These are phyloP conservation scores for Pilophorus perplexus DNA, from an alignment of 2,888 invertebrate species.

Conservation along the genomic window DNA sequence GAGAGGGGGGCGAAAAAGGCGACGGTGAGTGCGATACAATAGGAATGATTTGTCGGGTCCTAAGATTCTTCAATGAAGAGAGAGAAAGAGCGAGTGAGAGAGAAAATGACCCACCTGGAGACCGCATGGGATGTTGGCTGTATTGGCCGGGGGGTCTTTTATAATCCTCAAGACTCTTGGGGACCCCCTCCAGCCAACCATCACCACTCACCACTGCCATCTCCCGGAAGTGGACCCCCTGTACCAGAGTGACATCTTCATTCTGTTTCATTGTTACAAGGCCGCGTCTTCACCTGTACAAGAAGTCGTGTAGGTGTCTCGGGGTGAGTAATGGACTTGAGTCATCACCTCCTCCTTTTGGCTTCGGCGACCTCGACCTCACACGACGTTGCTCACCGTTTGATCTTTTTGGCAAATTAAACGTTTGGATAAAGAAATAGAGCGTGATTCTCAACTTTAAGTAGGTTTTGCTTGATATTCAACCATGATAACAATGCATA, in stretches of 20 bases:
- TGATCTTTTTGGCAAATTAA: no score
- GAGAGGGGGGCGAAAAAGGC: constrained; percentile 9
- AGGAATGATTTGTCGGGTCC: constrained; percentile 18
- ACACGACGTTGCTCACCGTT: not conserved
- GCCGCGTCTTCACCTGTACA: constrained; percentile 14
- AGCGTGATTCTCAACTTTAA: no score
- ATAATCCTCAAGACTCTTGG: constrained; percentile 3
- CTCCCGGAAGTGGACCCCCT: not conserved
- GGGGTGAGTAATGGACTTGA: constrained; percentile 15
- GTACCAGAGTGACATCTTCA: constrained; percentile 19
- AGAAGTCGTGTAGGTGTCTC: constrained; percentile 22
- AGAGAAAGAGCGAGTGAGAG: no score
- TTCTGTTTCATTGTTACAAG: constrained; percentile 26
- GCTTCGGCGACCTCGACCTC: not conserved
- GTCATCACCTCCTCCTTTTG: constrained; percentile 17
- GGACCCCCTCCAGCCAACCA: not conserved
- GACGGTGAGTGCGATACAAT: constrained; percentile 14
- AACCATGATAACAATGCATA: no score
- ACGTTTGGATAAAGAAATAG: no score
- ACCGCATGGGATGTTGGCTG: not conserved
- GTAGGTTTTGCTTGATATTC: no score
- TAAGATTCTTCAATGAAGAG: constrained; percentile 8
- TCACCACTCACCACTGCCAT: not conserved
- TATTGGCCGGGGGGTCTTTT: constrained; percentile 8
- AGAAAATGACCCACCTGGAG: constrained; percentile 1